Base-by-base conservation (phyloP, 2,888 invertebrate genomes). In the Lithophane semibrunnea region DNA sequence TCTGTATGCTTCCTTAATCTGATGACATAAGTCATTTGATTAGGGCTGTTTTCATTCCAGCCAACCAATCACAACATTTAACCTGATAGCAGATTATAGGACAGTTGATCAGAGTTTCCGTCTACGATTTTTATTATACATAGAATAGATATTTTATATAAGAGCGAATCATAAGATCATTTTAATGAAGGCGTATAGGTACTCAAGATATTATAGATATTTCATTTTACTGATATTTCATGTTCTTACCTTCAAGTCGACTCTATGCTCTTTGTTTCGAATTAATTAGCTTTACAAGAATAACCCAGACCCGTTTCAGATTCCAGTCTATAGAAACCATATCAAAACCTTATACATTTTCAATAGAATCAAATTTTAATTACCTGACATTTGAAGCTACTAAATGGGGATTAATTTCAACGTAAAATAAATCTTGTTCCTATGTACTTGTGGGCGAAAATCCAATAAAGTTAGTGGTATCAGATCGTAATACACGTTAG, bases 401-500 rank as follows among this genome's bases (percentile, higher is more conserved):
- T 65, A 63, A 82, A 63, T 60, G 67, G 52, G 52, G 56, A 54
- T 29, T 9, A 1, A 49, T 44, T 10, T 42, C 49, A 83, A 63
- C 24, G 18, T 49, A 69, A 60, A 75, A 69, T 63, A 61, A 49
- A 44, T 60, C 29, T 44, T 73, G 13, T 60, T 0, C 0, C 2
- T n/a, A 24, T 29, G 18, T 8, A 12, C 2, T 54, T 70, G 12
- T 56, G 60, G 61, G 18, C 73, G 37, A 74, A 86, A 78, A 72
- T 84, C 64, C 24, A 69, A 74, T 78, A 67, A 65, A 72, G 73
- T 68, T 60, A 47, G 18, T 64, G 61, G 37, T 42, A 75, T 82
- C 75, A 76, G 68, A 83, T 80, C 21, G 63, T 75, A 68, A 74
- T 80, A 77, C 74, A 75, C 65, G 76, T 73, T 79, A 79, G 75